phyloP scores from a whole-genome alignment of 2,888 invertebrate species.

The Steinernema carpocapsae region DNA sequence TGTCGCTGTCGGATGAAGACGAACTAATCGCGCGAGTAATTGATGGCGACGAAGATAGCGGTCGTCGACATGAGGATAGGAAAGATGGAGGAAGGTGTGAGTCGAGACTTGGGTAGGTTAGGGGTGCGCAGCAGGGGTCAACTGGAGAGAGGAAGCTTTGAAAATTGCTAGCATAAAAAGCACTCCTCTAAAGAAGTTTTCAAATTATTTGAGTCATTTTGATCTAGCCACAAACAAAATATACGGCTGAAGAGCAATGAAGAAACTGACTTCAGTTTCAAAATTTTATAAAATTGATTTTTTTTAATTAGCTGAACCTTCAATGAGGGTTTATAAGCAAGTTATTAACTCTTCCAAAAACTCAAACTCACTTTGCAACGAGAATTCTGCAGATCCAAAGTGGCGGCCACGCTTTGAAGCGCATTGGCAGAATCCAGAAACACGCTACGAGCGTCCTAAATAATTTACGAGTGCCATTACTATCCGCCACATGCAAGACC shows the following conservation, averaged over 20 bases:
- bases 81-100: constrained; percentile 7
- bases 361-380: constrained; percentile 61
- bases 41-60: constrained; percentile 14
- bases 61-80: constrained; percentile 25
- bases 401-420: constrained; percentile 56
- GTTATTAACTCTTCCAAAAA: no score
- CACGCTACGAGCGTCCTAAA: constrained; percentile 62
- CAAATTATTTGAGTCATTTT: no score
- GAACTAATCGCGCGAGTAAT: constrained; percentile 32
- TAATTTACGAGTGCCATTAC: constrained; percentile 16
- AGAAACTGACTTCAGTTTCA: no score
- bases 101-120: neutral
- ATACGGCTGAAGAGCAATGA: no score
- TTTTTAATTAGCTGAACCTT: no score
- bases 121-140: constrained; percentile 3
- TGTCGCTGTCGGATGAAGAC: neutral
- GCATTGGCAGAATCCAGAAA: constrained; percentile 57
- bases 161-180: no score
- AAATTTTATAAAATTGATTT: no score
- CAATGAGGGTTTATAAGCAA: no score
- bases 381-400: constrained; percentile 59
- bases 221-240: no score
- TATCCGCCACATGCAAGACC: neutral
- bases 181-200: no score
- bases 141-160: constrained; percentile 30